These are phyloP conservation scores for Pteruthius melanotis DNA, from an alignment of 2,113 vertebrate genomes.

Conservation along the genomic window DNA sequence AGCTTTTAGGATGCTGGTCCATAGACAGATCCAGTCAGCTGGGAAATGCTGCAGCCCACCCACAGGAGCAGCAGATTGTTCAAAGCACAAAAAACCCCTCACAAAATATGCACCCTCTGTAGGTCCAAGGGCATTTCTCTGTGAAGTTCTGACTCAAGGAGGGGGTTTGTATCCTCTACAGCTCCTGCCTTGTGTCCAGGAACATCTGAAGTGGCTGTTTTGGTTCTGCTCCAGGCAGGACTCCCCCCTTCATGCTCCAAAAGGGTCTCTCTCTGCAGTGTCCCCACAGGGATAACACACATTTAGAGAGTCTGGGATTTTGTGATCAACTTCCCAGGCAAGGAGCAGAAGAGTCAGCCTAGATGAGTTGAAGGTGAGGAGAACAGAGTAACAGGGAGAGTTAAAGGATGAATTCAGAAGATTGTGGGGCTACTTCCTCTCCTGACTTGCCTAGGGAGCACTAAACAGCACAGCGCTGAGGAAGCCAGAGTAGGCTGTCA, in stretches of 20 bases:
- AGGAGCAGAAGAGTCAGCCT: not conserved
- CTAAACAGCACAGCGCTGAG: not conserved
- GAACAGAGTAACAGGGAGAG: not conserved
- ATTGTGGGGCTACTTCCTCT: not conserved
- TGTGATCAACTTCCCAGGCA: not conserved
- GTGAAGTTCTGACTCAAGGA: not conserved
- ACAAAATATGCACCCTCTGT: not conserved
- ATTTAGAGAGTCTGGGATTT: not conserved
- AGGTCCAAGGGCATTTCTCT: not conserved
- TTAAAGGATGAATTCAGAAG: not conserved
- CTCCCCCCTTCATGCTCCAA: not conserved
- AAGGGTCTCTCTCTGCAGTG: not conserved
- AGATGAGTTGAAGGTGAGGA: not conserved
- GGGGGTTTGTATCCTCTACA: not conserved
- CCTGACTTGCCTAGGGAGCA: not conserved
- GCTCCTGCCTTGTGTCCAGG: not conserved
- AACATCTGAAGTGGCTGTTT: not conserved
- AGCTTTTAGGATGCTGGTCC: conserved; percentile 86
- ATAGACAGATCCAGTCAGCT: conserved; percentile 69
- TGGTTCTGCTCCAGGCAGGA: not conserved
- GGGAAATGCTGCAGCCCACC: conserved; percentile 76
- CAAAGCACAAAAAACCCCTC: not conserved
- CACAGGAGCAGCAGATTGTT: conserved; percentile 83
- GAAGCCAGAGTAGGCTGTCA: not conserved
- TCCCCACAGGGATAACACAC: not conserved